These are phyloP conservation scores for Euplexia lucipara DNA, from an alignment of 2,888 invertebrate species.

Conservation along the genomic window DNA sequence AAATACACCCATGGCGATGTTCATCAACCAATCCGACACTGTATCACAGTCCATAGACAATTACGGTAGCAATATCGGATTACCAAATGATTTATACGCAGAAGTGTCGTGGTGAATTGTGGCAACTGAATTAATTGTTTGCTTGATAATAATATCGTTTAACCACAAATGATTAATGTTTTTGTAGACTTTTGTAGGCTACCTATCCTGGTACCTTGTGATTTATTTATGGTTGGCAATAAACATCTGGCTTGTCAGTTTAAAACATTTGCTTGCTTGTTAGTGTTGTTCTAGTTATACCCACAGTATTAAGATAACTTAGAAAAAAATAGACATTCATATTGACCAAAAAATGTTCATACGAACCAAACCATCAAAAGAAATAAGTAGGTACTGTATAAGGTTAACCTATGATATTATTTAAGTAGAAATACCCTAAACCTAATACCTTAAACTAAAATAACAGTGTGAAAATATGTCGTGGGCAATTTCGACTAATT, in stretches of 20 bases:
- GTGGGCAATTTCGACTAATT: constrained; percentile 39
- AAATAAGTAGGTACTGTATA: neutral
- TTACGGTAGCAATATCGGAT: constrained; percentile 77
- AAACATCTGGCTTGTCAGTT: constrained; percentile 19
- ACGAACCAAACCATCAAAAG: no score
- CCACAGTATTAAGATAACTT: no score
- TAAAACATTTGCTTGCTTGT: constrained; percentile 17
- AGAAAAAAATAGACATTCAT: no score
- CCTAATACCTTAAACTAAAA: no score
- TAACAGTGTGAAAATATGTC: constrained; percentile 34
- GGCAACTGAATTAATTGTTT: constrained; percentile 77
- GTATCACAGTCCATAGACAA: constrained; percentile 60
- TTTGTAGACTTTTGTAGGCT: constrained; percentile 66
- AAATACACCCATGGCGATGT: constrained; percentile 25
- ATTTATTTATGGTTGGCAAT: constrained; percentile 50
- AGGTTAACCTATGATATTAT: neutral
- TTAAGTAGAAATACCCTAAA: no score
- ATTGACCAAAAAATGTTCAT: no score
- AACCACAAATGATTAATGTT: constrained; percentile 71
- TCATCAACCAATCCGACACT: constrained; percentile 41
- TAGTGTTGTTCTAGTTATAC: neutral
- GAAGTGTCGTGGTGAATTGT: constrained; percentile 74
- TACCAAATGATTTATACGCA: constrained; percentile 78
- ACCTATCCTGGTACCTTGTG: constrained; percentile 38
- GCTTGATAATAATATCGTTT: constrained; percentile 75